These are phyloP conservation scores for Bembecia ichneumoniformis DNA, from an alignment of 2,888 invertebrate species.

Conservation along the genomic window DNA sequence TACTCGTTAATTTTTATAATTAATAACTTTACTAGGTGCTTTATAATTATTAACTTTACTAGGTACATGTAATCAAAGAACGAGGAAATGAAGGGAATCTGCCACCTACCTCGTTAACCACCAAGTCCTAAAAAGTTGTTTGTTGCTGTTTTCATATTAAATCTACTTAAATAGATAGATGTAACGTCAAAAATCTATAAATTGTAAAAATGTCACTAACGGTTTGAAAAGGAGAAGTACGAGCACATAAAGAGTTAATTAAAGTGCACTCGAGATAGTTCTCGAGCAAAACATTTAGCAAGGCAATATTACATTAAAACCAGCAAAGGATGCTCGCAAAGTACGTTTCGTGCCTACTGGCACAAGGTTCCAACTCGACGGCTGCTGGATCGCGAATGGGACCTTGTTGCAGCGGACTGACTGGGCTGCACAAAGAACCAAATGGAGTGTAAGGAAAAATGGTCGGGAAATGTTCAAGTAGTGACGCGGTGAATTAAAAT, in stretches of 20 bases:
- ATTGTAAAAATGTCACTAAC: too few species aligned
- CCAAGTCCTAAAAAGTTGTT: too few species aligned
- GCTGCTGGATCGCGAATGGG: not conserved
- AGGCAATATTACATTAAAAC: slow-evolving; percentile 6
- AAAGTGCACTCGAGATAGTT: not conserved
- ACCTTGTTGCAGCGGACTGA: slow-evolving; percentile 1
- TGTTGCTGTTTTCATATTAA: too few species aligned
- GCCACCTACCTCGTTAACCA: too few species aligned
- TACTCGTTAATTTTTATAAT: too few species aligned
- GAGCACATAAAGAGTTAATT: not conserved
- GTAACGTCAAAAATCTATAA: too few species aligned
- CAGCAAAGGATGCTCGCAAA: not conserved
- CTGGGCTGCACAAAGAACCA: not conserved
- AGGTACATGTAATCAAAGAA: too few species aligned
- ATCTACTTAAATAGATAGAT: too few species aligned
- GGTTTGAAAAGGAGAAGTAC: too few species aligned
- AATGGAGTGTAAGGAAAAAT: slow-evolving; percentile 1
- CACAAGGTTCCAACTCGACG: slow-evolving; percentile 1
- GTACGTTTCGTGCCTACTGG: slow-evolving; percentile 2
- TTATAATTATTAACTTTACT: too few species aligned
- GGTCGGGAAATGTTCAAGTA: not conserved
- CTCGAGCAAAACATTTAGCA: not conserved
- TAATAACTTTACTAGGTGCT: too few species aligned
- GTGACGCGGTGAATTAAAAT: slow-evolving; percentile 31
- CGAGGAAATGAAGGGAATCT: too few species aligned